Evolutionary conservation across 2,888 invertebrate genomes (phyloP).

Genomic region (Hoplodrina blanda): DNA sequence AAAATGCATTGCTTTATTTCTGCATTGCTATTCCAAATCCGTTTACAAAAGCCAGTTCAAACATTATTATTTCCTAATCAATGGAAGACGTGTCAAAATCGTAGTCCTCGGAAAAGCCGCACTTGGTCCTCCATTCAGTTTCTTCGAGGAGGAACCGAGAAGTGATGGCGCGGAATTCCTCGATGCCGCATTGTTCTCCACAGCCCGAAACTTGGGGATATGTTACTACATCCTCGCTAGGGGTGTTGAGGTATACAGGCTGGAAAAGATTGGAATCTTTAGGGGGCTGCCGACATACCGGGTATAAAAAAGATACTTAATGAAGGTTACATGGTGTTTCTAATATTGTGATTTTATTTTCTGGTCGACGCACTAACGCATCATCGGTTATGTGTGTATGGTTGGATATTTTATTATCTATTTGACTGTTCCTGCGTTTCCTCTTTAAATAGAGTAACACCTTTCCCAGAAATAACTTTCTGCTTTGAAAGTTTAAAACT

Average conservation of each 20-base stretch:
- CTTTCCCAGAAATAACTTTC: no score
- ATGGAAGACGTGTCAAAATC: slow-evolving; percentile 63
- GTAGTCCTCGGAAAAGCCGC: slow-evolving; percentile 64
- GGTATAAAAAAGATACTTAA: no score
- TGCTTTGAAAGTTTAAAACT: no score
- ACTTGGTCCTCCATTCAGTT: slow-evolving; percentile 64
- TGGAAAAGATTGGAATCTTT: slow-evolving; percentile 36
- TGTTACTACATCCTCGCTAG: slow-evolving; percentile 53
- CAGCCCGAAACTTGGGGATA: slow-evolving; percentile 70
- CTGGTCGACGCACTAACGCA: no score
- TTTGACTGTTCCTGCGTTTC: no score
- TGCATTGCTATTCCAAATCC: neutral
- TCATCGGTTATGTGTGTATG: no score
- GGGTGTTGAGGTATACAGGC: slow-evolving; percentile 70
- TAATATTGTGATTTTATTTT: no score
- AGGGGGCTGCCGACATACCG: neutral
- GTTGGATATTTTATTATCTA: no score
- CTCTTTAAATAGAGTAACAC: no score
- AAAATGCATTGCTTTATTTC: slow-evolving; percentile 16
- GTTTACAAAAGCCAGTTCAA: neutral
- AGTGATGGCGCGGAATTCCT: slow-evolving; percentile 66
- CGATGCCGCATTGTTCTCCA: slow-evolving; percentile 61
- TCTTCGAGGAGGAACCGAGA: slow-evolving; percentile 55
- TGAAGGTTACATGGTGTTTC: no score
- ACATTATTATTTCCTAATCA: slow-evolving; percentile 39